phyloP scores from a whole-genome alignment of 1,140 invertebrate genomes.

The Sweltsa coloradensis region DNA sequence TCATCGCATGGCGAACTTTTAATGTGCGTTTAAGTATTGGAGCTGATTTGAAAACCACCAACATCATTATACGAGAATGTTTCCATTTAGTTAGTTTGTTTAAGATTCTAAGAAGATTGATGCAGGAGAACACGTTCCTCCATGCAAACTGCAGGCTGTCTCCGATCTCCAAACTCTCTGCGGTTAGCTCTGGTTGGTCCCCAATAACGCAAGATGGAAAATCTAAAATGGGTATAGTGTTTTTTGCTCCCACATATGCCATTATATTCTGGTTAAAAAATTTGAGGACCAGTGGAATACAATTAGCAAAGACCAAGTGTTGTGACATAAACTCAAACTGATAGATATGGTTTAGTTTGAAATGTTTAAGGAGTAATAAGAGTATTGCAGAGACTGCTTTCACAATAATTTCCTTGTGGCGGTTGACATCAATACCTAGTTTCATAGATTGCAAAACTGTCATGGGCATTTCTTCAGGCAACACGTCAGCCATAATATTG shows the following conservation, averaged over 20 bases:
- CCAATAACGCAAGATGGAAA: slow-evolving; percentile 95
- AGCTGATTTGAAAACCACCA: slow-evolving; percentile 98
- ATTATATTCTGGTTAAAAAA: slow-evolving; percentile 99
- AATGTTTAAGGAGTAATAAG: slow-evolving; percentile 89
- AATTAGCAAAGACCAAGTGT: slow-evolving; percentile 98
- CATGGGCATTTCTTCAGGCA: slow-evolving; percentile 95
- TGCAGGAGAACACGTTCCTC: slow-evolving; percentile 97
- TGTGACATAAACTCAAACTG: slow-evolving; percentile 99
- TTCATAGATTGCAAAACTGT: slow-evolving; percentile 96
- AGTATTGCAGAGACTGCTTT: slow-evolving; percentile 95
- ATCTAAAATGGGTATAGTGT: slow-evolving; percentile 80
- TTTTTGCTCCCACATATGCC: slow-evolving; percentile 89
- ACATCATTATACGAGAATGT: slow-evolving; percentile 98
- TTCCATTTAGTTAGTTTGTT: slow-evolving; percentile 99
- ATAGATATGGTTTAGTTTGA: slow-evolving; percentile 98
- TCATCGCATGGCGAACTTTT: slow-evolving; percentile 91
- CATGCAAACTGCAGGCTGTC: slow-evolving; percentile 83
- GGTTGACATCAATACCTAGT: slow-evolving; percentile 91
- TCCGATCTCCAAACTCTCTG: slow-evolving; percentile 84
- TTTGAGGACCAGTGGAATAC: slow-evolving; percentile 95
- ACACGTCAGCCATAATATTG: slow-evolving; percentile 94
- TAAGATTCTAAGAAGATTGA: slow-evolving; percentile 90
- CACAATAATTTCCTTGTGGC: slow-evolving; percentile 98
- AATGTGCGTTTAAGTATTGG: slow-evolving; percentile 94
- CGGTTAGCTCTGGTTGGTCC: slow-evolving; percentile 86